Evolutionary conservation across 2,113 vertebrate genomes (phyloP).

Genomic region (Equus przewalskii): DNA sequence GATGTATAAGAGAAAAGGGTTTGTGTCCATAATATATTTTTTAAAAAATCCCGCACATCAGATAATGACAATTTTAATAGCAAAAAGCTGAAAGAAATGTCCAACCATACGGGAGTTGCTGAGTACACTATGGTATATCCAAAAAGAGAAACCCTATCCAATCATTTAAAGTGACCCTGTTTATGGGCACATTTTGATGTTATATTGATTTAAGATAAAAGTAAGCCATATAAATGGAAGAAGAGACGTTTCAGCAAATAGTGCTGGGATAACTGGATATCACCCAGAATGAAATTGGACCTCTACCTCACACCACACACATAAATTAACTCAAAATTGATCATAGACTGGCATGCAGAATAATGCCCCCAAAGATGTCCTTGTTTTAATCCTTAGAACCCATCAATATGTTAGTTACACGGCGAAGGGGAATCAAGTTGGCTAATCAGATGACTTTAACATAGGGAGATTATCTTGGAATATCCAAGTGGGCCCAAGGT

Average conservation of each 20-base stretch:
- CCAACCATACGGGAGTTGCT: neutral
- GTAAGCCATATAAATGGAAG: neutral
- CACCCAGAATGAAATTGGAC: neutral
- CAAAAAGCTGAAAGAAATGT: neutral
- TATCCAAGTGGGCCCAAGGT: neutral
- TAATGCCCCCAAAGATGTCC: neutral
- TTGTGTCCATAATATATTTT: neutral
- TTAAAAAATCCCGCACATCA: neutral
- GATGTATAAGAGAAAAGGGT: neutral
- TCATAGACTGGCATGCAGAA: neutral
- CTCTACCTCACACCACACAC: neutral
- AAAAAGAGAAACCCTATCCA: neutral
- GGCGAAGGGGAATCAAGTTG: neutral
- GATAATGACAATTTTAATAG: neutral
- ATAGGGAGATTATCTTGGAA: neutral
- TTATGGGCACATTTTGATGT: neutral
- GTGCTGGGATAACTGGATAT: neutral
- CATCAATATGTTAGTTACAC: neutral
- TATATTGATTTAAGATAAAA: constrained; percentile 29
- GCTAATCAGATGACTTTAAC: neutral
- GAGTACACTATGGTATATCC: neutral
- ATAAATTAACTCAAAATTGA: neutral
- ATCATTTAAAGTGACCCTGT: neutral
- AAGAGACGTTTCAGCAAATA: neutral
- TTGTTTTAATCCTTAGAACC: neutral